Percentiles rank a stretch among this genome's conserved stretches.
These are phyloP conservation scores for Ceratotherium simum DNA, from an alignment of 2,113 vertebrate genomes.

Conservation along the genomic window DNA sequence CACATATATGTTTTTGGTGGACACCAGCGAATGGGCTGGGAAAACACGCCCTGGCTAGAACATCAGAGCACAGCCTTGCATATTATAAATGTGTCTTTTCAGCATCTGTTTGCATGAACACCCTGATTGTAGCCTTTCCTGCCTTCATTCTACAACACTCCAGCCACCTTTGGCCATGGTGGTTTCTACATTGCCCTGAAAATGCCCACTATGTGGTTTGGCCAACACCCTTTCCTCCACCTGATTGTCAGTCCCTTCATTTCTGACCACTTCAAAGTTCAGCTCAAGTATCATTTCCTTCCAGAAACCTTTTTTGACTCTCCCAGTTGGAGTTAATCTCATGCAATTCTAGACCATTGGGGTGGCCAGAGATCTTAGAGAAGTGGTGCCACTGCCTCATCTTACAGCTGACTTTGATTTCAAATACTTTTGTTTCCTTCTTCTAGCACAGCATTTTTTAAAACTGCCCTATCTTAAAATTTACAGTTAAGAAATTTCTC, in stretches of 20 bases:
- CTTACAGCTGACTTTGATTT: not conserved
- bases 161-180: fast-evolving
- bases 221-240: not conserved
- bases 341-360: not conserved
- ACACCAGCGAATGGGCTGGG: fast-evolving
- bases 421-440: not conserved
- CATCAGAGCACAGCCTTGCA: not conserved
- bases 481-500: not conserved
- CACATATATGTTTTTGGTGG: not conserved
- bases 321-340: not conserved
- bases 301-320: not conserved
- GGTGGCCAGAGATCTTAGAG: not conserved
- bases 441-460: not conserved
- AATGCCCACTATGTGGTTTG: not conserved
- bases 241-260: not conserved
- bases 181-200: not conserved
- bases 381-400: not conserved
- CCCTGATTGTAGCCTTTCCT: not conserved
- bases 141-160: not conserved
- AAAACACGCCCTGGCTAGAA: not conserved
- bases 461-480: not conserved
- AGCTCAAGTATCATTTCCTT: not conserved
- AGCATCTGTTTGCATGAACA: not conserved
- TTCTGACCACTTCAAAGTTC: not conserved
- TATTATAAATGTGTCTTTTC: not conserved